A percentile compares a stretch with the other conserved stretches of the same genome.
Conservation (phyloP, 2,888 invertebrate genomes). For the Eledone cirrhosa region DNA sequence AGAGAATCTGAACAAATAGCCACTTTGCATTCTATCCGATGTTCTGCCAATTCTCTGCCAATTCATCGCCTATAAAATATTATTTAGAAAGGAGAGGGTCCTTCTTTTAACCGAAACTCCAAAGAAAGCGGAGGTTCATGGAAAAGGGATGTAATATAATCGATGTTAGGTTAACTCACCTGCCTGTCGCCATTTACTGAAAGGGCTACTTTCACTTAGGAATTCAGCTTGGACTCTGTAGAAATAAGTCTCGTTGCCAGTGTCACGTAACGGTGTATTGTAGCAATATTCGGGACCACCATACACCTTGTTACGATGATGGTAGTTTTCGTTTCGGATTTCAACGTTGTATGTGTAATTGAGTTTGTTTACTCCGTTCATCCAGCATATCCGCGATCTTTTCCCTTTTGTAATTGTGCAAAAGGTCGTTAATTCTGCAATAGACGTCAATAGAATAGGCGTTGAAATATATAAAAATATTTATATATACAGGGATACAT, state of each 20-base stretch:
- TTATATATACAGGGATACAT: not conserved
- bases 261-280: not conserved
- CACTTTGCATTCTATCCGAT: no score
- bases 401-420: not conserved
- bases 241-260: not conserved
- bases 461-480: not conserved
- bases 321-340: not conserved
- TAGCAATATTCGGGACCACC: constrained; percentile 3
- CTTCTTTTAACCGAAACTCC: not conserved
- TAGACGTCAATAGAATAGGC: not conserved
- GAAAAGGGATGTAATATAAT: not conserved
- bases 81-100: not conserved
- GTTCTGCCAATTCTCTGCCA: no score
- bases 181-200: not conserved
- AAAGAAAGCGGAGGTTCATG: not conserved
- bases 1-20: no score
- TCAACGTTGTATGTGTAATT: not conserved
- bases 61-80: no score
- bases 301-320: not conserved
- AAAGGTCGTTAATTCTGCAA: not conserved
- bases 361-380: not conserved
- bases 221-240: not conserved
- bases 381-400: not conserved
- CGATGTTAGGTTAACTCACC: not conserved
- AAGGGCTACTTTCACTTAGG: not conserved